phyloP scores from a whole-genome alignment of 2,113 vertebrate species.

The Okapia johnstoni region DNA sequence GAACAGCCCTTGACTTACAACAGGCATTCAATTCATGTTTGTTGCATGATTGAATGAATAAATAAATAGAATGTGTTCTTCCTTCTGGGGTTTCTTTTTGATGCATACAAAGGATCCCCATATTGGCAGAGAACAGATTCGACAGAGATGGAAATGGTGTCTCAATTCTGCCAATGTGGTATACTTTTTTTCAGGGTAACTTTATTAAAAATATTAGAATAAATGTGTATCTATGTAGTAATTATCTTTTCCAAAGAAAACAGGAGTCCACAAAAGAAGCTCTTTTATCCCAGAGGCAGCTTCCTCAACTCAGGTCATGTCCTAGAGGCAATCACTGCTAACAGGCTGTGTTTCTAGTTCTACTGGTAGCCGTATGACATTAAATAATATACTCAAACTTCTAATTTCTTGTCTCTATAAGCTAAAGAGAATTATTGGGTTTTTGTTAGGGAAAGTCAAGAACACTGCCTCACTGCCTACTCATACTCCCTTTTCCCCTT shows the following conservation, averaged over 20 bases:
- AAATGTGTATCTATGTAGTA: neutral
- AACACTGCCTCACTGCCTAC: neutral
- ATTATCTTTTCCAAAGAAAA: neutral
- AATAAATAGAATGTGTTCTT: neutral
- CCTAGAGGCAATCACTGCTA: neutral
- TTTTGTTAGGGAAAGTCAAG: neutral
- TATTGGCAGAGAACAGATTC: neutral
- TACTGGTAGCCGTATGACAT: neutral
- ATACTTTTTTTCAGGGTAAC: neutral
- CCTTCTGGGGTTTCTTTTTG: neutral
- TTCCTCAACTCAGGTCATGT: neutral
- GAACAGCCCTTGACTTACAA: neutral
- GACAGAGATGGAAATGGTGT: neutral
- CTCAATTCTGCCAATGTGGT: neutral
- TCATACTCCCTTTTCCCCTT: neutral
- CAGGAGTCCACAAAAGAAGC: neutral
- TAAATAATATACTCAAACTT: neutral
- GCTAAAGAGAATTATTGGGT: neutral
- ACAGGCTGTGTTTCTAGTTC: neutral
- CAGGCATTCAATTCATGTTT: neutral
- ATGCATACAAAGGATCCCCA: neutral
- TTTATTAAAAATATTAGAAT: neutral
- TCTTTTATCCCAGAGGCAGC: neutral
- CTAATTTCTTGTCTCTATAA: neutral
- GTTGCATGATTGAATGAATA: neutral